Evolutionary conservation across 2,888 invertebrate species (phyloP).

Genomic region (Metellina segmentata): DNA sequence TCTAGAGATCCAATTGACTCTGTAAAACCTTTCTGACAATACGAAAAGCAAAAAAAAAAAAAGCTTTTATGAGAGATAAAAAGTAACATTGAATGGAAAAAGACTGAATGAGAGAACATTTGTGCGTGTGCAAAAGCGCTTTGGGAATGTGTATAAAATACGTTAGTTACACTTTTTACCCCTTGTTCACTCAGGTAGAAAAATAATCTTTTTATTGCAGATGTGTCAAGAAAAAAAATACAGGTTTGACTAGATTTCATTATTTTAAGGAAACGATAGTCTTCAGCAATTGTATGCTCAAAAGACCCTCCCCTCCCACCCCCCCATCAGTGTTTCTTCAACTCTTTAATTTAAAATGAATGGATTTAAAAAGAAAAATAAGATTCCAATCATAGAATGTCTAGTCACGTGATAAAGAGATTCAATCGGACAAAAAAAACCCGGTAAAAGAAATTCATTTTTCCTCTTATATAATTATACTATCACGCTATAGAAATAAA

Average conservation of each 20-base stretch:
- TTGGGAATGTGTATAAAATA: neutral
- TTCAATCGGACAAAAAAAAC: too few relatives aligned
- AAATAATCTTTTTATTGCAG: neutral
- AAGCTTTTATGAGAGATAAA: neutral
- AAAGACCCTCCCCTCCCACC: too few relatives aligned
- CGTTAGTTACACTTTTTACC: neutral
- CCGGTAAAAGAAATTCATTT: too few relatives aligned
- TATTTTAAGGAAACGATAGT: neutral
- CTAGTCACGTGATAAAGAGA: too few relatives aligned
- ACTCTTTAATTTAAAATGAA: too few relatives aligned
- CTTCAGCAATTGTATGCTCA: neutral
- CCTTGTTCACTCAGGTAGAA: neutral
- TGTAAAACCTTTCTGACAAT: neutral
- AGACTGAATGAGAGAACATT: neutral
- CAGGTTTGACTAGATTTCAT: neutral
- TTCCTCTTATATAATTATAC: too few relatives aligned
- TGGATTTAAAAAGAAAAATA: too few relatives aligned
- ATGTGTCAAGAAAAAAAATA: neutral
- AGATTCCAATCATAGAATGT: too few relatives aligned
- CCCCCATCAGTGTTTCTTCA: too few relatives aligned
- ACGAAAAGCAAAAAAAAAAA: neutral
- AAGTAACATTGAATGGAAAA: neutral
- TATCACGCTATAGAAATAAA: too few relatives aligned
- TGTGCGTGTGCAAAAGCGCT: neutral
- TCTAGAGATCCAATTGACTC: slow-evolving; percentile 1